Evolutionary conservation across 2,888 invertebrate species (phyloP), one percentile per base, ranked within the genome.

Genomic region (Tenthredo distinguenda): DNA sequence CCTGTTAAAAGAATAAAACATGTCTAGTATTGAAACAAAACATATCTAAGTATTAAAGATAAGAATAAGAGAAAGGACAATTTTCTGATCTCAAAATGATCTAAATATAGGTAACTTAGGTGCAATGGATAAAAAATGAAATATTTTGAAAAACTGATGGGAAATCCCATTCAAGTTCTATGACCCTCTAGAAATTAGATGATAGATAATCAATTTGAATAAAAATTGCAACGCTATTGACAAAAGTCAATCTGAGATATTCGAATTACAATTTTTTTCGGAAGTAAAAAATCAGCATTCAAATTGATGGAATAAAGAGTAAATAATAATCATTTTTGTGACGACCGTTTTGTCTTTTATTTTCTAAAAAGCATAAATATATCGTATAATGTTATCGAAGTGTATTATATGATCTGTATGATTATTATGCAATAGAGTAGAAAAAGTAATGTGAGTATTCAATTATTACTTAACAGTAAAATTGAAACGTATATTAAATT

Each of bases 1-100:
- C 95, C 96, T 96, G 92, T 50, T 31, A 34, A 7, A 77, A 37
- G 21, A 62, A 62, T 0, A 40, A 47, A 47, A 26, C 3, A 31
- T 34, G 34, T 55, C 26, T 34, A 40, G 26, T 26, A 26, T 26
- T 26, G 26, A 26, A 26, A 26, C 1, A 40, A 47, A 47, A 26
- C 3, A 31, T 34, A 47, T 55, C 26, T 34, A 40, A 65, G 15
- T 65, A 84, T 85, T 55, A 77, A n/a, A 84, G 21, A 72, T 68
- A 50, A 84, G 50, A 0, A 85, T 77, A 18, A 81, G 12, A 68
- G 7, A 34, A 62, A 62, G 62, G 21, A 62, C 26, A 26, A 62
- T 62, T 10, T 62, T 87, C 40, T 40, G 15, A 58, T 77, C 12
- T 47, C 18, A 0, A 12, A n/a, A 5, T 47, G 4, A 10, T 26